Evolutionary conservation across 2,113 vertebrate genomes (phyloP).

Genomic region (Tiliqua scincoides): DNA sequence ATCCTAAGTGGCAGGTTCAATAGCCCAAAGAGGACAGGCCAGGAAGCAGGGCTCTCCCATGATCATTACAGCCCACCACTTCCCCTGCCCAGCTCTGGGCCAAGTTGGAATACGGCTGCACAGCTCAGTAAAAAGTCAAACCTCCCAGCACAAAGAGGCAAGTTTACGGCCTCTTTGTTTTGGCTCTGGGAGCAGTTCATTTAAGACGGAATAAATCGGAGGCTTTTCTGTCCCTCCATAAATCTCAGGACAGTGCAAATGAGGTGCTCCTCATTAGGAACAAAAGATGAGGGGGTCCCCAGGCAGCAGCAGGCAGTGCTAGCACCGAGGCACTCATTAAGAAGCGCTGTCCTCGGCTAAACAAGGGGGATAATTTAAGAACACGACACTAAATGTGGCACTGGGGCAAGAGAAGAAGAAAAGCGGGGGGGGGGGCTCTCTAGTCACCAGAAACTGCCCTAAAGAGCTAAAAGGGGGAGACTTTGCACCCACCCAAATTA

Average conservation of each 20-base stretch:
- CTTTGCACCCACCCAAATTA: slow-evolving; percentile 40
- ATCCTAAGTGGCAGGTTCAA: slow-evolving; percentile 46
- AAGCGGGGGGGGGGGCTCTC: slow-evolving; percentile 32
- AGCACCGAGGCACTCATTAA: slow-evolving; percentile 73
- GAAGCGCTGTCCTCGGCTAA: slow-evolving; percentile 51
- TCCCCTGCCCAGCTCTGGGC: slow-evolving; percentile 56
- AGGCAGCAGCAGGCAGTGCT: slow-evolving; percentile 50
- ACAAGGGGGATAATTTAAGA: slow-evolving; percentile 64
- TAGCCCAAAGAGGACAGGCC: slow-evolving; percentile 45
- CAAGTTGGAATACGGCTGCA: slow-evolving; percentile 49
- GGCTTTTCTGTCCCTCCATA: slow-evolving; percentile 65
- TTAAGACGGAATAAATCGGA: slow-evolving; percentile 78
- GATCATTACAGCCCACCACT: slow-evolving; percentile 55
- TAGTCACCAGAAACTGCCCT: slow-evolving; percentile 55
- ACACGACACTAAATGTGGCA: slow-evolving; percentile 60
- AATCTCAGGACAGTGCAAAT: slow-evolving; percentile 77
- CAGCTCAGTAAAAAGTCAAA: slow-evolving; percentile 68
- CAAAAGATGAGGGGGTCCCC: slow-evolving; percentile 69
- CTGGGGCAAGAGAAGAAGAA: slow-evolving; percentile 42
- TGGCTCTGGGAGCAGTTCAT: slow-evolving; percentile 77
- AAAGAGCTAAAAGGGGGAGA: slow-evolving; percentile 15
- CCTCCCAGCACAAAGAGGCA: slow-evolving; percentile 45
- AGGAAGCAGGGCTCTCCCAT: slow-evolving; percentile 56
- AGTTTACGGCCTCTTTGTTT: slow-evolving; percentile 73
- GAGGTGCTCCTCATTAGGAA: slow-evolving; percentile 77